Percentiles rank a stretch among this genome's conserved stretches.
These are phyloP conservation scores for Ephydatia muelleri DNA, from an alignment of 37 sponge, comb jelly and placozoan genomes.

Conservation along the genomic window DNA sequence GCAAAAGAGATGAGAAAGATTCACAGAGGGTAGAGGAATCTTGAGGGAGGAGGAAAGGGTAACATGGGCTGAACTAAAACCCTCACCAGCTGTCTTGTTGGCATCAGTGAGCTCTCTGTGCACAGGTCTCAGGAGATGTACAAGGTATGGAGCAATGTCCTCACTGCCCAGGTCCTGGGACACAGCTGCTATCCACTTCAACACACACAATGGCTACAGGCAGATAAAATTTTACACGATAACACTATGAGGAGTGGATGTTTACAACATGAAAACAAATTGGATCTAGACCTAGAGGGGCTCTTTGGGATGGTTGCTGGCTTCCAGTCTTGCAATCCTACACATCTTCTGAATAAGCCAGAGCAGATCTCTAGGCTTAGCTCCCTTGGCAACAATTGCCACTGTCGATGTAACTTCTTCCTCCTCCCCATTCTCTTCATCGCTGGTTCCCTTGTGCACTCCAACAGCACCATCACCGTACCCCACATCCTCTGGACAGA, in stretches of 20 bases:
- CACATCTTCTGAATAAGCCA: conserved; percentile 52
- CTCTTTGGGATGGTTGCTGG: conserved; percentile 78
- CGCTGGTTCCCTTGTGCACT: neutral
- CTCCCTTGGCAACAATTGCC: neutral
- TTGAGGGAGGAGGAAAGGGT: neutral
- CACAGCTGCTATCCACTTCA: conserved; percentile 85
- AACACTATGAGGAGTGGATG: too few relatives aligned
- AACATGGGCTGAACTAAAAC: neutral
- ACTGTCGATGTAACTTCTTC: neutral
- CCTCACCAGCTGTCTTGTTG: conserved; percentile 10
- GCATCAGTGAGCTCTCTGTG: conserved; percentile 54
- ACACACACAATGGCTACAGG: conserved; percentile 66
- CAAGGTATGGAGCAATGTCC: conserved; percentile 39
- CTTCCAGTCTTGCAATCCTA: conserved; percentile 66
- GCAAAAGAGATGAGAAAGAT: too few relatives aligned
- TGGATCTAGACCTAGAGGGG: conserved; percentile 53
- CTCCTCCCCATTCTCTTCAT: conserved; percentile 9
- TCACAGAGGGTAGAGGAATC: neutral
- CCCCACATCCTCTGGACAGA: neutral
- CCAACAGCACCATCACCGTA: too few relatives aligned
- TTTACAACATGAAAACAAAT: neutral
- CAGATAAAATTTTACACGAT: neutral
- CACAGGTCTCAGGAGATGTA: conserved; percentile 60
- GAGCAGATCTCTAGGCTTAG: conserved; percentile 6
- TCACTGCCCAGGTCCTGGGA: conserved; percentile 57